Percentiles rank a stretch among this genome's conserved stretches.
phyloP scores from a whole-genome alignment of 35 echinoderm and acorn worm genomes.

The Strongylocentrotus purpuratus region DNA sequence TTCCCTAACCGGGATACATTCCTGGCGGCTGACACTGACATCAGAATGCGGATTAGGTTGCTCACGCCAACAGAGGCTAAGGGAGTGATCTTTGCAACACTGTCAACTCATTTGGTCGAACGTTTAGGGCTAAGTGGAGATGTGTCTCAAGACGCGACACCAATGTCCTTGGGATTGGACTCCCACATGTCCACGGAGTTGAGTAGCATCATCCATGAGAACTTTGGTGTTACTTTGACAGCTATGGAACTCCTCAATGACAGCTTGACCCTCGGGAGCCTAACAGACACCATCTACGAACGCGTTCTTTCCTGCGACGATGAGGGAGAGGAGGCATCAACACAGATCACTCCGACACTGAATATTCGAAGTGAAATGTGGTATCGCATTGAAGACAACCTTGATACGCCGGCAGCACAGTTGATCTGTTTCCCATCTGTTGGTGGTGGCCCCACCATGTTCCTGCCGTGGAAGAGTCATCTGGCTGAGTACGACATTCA shows the following conservation, averaged over 20 bases:
- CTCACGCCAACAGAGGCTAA: slow-evolving; percentile 68
- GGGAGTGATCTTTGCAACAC: slow-evolving; percentile 71
- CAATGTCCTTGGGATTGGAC: slow-evolving; percentile 81
- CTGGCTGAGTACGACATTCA: slow-evolving; percentile 77
- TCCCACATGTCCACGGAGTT: slow-evolving; percentile 97
- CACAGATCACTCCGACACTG: slow-evolving; percentile 30
- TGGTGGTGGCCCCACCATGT: slow-evolving; percentile 86
- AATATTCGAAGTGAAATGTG: slow-evolving; percentile 64
- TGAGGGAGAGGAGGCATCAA: slow-evolving; percentile 62
- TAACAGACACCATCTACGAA: slow-evolving; percentile 74
- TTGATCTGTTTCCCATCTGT: slow-evolving; percentile 91
- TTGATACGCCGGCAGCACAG: slow-evolving; percentile 67
- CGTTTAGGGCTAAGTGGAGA: slow-evolving; percentile 83
- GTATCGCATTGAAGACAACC: slow-evolving; percentile 74
- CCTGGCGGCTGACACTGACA: slow-evolving; percentile 77
- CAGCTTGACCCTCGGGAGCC: slow-evolving; percentile 60
- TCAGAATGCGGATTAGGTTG: slow-evolving; percentile 69
- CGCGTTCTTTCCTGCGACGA: slow-evolving; percentile 59
- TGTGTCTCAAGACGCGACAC: slow-evolving; percentile 71
- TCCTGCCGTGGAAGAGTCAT: slow-evolving; percentile 72
- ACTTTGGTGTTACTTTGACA: slow-evolving; percentile 79
- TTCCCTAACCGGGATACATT: slow-evolving; percentile 83
- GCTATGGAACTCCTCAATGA: slow-evolving; percentile 95
- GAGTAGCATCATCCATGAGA: slow-evolving; percentile 87
- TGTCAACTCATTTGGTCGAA: slow-evolving; percentile 71